These are phyloP conservation scores for Portevinia maculata DNA, from an alignment of 2,888 invertebrate species.

Conservation along the genomic window DNA sequence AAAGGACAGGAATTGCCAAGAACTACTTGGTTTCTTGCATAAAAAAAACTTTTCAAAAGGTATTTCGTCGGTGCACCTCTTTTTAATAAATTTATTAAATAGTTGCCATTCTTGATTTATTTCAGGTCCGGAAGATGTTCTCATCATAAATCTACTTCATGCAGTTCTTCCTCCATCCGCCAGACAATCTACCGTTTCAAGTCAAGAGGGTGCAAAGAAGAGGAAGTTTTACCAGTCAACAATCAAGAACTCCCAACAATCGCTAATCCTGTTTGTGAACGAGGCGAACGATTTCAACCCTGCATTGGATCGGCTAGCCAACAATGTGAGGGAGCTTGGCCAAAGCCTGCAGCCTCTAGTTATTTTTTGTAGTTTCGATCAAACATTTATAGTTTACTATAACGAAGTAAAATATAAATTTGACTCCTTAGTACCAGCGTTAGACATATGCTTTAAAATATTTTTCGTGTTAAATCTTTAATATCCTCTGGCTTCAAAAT, in stretches of 20 bases:
- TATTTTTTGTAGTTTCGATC: neutral
- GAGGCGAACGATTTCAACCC: neutral
- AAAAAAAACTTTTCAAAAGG: constrained; percentile 1
- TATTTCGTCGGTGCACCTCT: neutral
- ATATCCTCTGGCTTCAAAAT: constrained; percentile 2
- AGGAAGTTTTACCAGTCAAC: neutral
- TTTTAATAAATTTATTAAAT: neutral
- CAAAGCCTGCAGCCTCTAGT: constrained; percentile 17
- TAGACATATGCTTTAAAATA: neutral
- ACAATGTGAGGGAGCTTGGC: constrained; percentile 5
- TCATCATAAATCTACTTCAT: neutral
- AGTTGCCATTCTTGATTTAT: neutral
- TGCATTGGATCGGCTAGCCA: too few species aligned
- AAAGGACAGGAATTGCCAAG: too few species aligned
- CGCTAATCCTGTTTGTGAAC: neutral
- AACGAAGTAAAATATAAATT: neutral
- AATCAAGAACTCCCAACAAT: neutral
- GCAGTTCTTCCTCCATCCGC: neutral
- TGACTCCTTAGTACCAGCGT: neutral
- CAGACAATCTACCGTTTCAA: neutral
- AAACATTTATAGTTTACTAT: neutral
- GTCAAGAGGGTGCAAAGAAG: neutral
- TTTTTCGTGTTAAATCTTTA: constrained; percentile 14
- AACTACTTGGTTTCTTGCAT: too few species aligned
- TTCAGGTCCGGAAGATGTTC: neutral